phyloP scores from a whole-genome alignment of 1,140 invertebrate genomes.

The Temnothorax nylanderi region DNA sequence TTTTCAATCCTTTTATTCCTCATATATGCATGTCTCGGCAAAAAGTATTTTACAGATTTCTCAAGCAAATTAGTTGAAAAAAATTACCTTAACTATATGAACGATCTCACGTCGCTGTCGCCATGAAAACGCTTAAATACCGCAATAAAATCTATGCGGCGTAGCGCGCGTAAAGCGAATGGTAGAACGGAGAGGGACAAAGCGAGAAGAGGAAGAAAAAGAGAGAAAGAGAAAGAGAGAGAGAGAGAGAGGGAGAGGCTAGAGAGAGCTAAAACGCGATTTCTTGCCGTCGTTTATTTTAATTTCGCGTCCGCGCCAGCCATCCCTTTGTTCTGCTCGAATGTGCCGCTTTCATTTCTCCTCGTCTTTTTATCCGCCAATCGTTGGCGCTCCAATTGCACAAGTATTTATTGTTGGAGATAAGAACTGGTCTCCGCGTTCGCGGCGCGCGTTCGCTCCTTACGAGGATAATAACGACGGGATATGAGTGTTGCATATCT shows the following conservation, averaged over 20 bases:
- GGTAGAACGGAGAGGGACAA: not conserved
- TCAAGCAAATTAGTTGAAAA: slow-evolving; percentile 20
- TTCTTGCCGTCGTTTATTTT: slow-evolving; percentile 84
- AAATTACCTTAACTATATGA: not conserved
- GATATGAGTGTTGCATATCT: not conserved
- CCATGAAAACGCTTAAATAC: slow-evolving; percentile 79
- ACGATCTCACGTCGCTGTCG: slow-evolving; percentile 8
- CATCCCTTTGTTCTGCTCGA: slow-evolving; percentile 78
- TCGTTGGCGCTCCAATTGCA: slow-evolving; percentile 40
- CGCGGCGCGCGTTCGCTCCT: not conserved
- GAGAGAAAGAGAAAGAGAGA: slow-evolving; percentile 1
- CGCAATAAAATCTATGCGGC: slow-evolving; percentile 78
- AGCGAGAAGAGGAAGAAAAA: slow-evolving; percentile 22
- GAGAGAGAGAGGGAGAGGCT: slow-evolving; percentile 23
- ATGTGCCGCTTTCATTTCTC: slow-evolving; percentile 68
- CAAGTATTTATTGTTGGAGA: slow-evolving; percentile 30
- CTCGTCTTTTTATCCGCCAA: slow-evolving; percentile 70
- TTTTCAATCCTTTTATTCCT: not conserved
- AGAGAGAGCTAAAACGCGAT: slow-evolving; percentile 63
- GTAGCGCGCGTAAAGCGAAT: slow-evolving; percentile 13
- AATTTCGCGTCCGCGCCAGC: slow-evolving; percentile 80
- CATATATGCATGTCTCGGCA: not conserved
- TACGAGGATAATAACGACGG: not conserved
- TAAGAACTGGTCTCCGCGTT: not conserved
- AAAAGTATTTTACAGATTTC: not conserved